phyloP scores from a whole-genome alignment of 2,113 vertebrate species.

The Anguilla japonica region DNA sequence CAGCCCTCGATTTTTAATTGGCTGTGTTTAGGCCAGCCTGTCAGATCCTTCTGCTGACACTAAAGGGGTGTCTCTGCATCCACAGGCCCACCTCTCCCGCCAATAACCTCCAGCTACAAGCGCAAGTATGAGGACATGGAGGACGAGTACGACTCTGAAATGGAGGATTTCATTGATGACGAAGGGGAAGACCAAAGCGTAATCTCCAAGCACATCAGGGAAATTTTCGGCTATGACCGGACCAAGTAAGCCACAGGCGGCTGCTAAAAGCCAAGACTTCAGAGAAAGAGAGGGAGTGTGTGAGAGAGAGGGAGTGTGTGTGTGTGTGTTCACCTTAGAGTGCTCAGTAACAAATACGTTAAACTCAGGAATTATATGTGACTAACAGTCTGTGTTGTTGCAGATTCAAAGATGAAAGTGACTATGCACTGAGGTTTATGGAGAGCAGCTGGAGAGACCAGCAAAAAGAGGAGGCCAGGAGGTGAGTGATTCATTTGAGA shows the following conservation, averaged over 20 bases:
- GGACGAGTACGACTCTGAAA: slow-evolving; percentile 92
- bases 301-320: background rate
- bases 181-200: slow-evolving; percentile 85
- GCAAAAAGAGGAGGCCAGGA: slow-evolving; percentile 95
- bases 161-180: slow-evolving; percentile 98
- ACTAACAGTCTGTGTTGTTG: background rate
- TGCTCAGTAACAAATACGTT: background rate
- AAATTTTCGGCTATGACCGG: slow-evolving; percentile 96
- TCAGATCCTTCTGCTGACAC: background rate
- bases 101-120: slow-evolving; percentile 75
- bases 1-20: too few species aligned
- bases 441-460: slow-evolving; percentile 96
- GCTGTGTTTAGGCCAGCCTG: background rate
- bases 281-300: too few species aligned
- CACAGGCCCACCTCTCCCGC: slow-evolving; percentile 69
- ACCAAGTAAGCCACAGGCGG: slow-evolving; percentile 68
- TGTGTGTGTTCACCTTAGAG: too few species aligned
- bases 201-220: slow-evolving; percentile 92
- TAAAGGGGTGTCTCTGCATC: background rate
- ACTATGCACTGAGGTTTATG: slow-evolving; percentile 97
- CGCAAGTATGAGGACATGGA: slow-evolving; percentile 81
- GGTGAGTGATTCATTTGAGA: slow-evolving; percentile 63
- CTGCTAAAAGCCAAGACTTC: background rate
- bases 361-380: background rate
- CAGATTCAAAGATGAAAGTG: slow-evolving; percentile 96